Percentiles rank a stretch among this genome's conserved stretches.
These are phyloP conservation scores for Pteropus rufus DNA, from an alignment of 2,797 vertebrate species.

Conservation along the genomic window DNA sequence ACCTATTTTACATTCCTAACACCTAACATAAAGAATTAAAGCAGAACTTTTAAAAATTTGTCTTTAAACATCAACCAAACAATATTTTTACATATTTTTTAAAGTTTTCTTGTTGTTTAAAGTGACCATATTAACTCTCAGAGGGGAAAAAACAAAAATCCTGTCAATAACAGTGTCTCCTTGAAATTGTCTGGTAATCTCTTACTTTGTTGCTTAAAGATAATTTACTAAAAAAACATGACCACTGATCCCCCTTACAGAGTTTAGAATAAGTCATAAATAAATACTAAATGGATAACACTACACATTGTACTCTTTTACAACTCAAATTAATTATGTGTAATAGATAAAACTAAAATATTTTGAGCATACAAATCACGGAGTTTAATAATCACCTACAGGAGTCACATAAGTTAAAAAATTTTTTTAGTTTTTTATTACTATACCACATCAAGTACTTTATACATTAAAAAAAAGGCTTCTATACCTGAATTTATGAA, in stretches of 20 bases:
- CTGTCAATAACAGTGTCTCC: background rate
- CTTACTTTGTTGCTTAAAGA: slow-evolving; percentile 44
- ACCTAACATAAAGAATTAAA: slow-evolving; percentile 42
- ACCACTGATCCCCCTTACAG: background rate
- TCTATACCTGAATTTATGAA: slow-evolving; percentile 32
- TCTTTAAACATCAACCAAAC: slow-evolving; percentile 24
- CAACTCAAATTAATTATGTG: slow-evolving; percentile 5
- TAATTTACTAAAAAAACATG: slow-evolving; percentile 32
- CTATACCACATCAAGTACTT: slow-evolving; percentile 27
- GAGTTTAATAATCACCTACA: background rate
- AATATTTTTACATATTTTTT: background rate
- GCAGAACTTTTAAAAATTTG: slow-evolving; percentile 26
- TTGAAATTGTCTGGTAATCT: slow-evolving; percentile 27
- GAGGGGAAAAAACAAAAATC: background rate
- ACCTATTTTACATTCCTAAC: slow-evolving; percentile 27
- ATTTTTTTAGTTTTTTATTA: slow-evolving; percentile 29
- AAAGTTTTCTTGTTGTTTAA: slow-evolving; percentile 32
- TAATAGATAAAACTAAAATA: slow-evolving; percentile 42
- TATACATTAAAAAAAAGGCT: background rate
- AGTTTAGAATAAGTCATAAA: background rate
- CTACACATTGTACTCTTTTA: background rate
- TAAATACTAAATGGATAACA: slow-evolving; percentile 20
- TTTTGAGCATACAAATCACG: slow-evolving; percentile 22
- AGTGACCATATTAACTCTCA: background rate
- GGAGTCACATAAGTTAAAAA: background rate